Percentiles rank a stretch among this genome's conserved stretches.
phyloP scores from a whole-genome alignment of 2,888 invertebrate genomes.

The Lasioglossum leucozonium region DNA sequence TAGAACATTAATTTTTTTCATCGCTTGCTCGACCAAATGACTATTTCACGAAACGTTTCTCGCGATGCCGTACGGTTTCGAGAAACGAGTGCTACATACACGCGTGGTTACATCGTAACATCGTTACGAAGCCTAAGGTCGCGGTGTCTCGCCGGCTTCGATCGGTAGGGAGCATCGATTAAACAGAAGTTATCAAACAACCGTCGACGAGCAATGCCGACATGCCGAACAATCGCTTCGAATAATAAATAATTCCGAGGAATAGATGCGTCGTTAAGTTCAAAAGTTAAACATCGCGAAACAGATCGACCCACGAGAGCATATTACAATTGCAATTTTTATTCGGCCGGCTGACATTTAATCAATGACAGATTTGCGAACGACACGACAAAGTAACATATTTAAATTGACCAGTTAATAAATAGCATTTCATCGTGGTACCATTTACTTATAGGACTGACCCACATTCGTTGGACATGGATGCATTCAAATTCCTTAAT shows the following conservation, averaged over 20 bases:
- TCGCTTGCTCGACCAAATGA: neutral
- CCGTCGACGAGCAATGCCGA: neutral
- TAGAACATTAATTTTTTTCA: neutral
- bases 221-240: slow-evolving; percentile 4
- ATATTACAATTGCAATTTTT: neutral
- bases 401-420: slow-evolving; percentile 47
- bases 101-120: neutral
- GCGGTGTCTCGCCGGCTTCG: neutral
- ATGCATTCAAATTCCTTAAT: slow-evolving; percentile 51
- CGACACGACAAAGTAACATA: slow-evolving; percentile 15
- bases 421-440: slow-evolving; percentile 36
- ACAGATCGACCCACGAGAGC: neutral
- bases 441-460: slow-evolving; percentile 36
- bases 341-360: slow-evolving; percentile 1
- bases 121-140: neutral
- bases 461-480: slow-evolving; percentile 41
- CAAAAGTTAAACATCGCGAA: slow-evolving; percentile 7
- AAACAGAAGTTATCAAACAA: slow-evolving; percentile 10
- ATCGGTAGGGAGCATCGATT: slow-evolving; percentile 13
- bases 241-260: neutral
- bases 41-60: too few species aligned
- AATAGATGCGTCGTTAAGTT: slow-evolving; percentile 12
- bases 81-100: neutral
- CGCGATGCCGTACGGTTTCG: neutral
- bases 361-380: neutral